Base-by-base conservation (phyloP, 2,888 invertebrate species). In the Mesorhabditis belari region DNA sequence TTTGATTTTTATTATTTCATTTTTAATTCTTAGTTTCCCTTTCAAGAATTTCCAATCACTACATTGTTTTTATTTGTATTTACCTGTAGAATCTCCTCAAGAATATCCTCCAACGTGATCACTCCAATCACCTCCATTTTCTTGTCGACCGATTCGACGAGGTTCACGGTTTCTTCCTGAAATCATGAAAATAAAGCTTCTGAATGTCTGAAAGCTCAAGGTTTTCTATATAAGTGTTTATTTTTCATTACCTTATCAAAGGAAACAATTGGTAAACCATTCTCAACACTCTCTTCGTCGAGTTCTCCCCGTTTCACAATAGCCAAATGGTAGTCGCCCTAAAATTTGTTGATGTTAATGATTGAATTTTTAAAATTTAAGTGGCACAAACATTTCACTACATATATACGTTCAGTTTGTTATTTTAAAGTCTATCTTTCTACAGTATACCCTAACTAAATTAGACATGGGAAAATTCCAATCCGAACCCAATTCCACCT, bases 41-140 rank as follows among this genome's bases (percentile, higher is more conserved):
- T 17, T 6, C 35, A 35, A 35, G 17, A 12, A 12, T 35, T 17
- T 12, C 35, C 17, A 35, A 35, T 17, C 35, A 35, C 35, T 35
- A 9, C 9, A 9, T 17, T 12, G 17, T 35, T 35, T 35, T 35
- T 35, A 35, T 17, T 28, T 4, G 29, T 6, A 6, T 3, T 19
- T 35, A 60, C 60, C 60, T 66, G 66, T 4, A 66, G 57, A 49
- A 66, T 66, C 54, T 66, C 66, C 26, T 66, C 66, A 9, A 66
- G 44, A 26, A 66, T 61, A 24, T 66, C 66, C 26, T 66, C 66
- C 23, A 66, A 44, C 24, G 66, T 64, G 17, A 66, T 60, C 2
- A 60, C 28, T 1, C 61, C 66, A 28, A 26, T 51, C 55, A 51
- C 21, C 21, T 51, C n/a, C 3, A 12, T 44, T n/a, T n/a, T 44